Percentiles rank a stretch among this genome's conserved stretches.
These are phyloP conservation scores for Pogona vitticeps DNA, from an alignment of 2,113 vertebrate species.

Conservation along the genomic window DNA sequence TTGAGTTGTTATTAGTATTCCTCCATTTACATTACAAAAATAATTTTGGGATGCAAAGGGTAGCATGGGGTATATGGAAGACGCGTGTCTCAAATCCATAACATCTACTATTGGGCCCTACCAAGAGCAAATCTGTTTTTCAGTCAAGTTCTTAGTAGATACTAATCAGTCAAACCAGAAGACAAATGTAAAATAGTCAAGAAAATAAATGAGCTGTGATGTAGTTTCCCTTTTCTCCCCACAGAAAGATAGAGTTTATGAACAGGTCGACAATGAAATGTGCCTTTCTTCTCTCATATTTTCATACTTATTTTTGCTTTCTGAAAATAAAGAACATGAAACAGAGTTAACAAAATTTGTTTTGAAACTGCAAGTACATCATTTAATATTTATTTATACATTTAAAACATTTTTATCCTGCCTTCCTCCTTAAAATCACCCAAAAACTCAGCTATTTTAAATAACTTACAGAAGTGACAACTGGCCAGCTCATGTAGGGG, in stretches of 20 bases:
- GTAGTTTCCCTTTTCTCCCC: constrained; percentile 58
- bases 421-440: too few species aligned
- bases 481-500: background rate
- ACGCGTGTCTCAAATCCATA: constrained; percentile 60
- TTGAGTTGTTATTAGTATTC: constrained; percentile 53
- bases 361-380: background rate
- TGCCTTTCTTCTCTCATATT: constrained; percentile 76
- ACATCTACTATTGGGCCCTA: constrained; percentile 63
- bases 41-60: constrained; percentile 44
- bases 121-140: constrained; percentile 55
- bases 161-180: constrained; percentile 62
- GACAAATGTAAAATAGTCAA: constrained; percentile 56
- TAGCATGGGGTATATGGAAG: constrained; percentile 44
- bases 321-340: constrained; percentile 76
- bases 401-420: too few species aligned
- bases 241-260: constrained; percentile 52
- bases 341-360: background rate
- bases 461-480: background rate
- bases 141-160: constrained; percentile 56
- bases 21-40: constrained; percentile 63
- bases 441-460: too few species aligned
- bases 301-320: constrained; percentile 99
- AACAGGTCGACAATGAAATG: constrained; percentile 41
- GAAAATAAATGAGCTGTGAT: constrained; percentile 59
- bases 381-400: background rate